Base-by-base conservation (phyloP, 2,888 invertebrate species). In the Ornithoptera priamus region DNA sequence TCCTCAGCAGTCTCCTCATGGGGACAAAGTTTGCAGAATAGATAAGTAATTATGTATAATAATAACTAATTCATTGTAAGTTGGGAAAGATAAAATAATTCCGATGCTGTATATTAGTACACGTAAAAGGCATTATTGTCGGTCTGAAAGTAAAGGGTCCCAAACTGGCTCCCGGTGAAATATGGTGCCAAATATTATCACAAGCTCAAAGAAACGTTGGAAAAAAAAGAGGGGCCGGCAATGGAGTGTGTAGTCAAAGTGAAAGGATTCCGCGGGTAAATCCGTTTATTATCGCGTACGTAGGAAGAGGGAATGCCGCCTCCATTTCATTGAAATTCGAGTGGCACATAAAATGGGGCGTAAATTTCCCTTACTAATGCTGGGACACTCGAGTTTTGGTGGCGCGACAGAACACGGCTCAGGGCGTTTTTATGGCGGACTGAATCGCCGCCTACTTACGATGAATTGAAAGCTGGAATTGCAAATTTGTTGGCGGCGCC, bases 271-370 rank as follows among this genome's bases (percentile, higher is more conserved):
- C 72, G 72, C 22, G 75, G 76, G 75, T 79, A 79, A 83, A 82
- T 78, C 80, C 80, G 79, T 82, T 85, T 83, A 82, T 81, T 77
- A 75, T 76, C 69, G 69, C 72, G 62, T 57, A 30, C 69, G 66
- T 56, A 72, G 68, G 50, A 50, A 66, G 58, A 70, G 66, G 58
- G 66, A 62, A 65, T 53, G 60, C 62, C 46, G 69, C 74, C 68
- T 75, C 79, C 78, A 79, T 82, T 78, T 81, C 85, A 87, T 86
- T 87, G 87, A 85, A 85, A 88, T 85, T 87, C 86, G 84, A 88
- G 84, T 81, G 76, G 76, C 81, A 81, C 80, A 81, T 87, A 87
- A 88, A 87, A 81, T 77, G 81, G 78, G 75, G 80, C 85, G 85
- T 86, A 86, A 86, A 87, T 87, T 87, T 82, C 79, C 80, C 78